phyloP scores from a whole-genome alignment of 2,888 invertebrate genomes.

The Ichneumon xanthorius region DNA sequence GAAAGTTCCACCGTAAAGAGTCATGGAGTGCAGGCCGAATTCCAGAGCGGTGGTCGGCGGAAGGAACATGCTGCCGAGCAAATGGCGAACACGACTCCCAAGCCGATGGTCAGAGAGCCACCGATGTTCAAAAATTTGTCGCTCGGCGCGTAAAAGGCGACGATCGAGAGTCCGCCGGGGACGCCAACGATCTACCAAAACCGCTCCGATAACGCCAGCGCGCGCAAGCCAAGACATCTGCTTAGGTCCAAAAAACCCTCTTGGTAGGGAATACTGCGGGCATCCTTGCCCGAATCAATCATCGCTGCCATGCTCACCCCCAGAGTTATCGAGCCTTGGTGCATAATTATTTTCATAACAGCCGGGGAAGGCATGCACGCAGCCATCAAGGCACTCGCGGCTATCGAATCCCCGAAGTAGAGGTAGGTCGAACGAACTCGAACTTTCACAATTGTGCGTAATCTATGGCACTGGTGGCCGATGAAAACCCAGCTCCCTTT shows the following conservation, averaged over 20 bases:
- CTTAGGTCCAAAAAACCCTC: conserved; percentile 91
- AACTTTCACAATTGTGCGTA: conserved; percentile 95
- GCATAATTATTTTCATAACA: conserved; percentile 92
- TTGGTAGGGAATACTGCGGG: conserved; percentile 93
- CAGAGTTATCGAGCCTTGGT: conserved; percentile 93
- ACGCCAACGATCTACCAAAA: conserved; percentile 98
- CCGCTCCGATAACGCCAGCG: conserved; percentile 94
- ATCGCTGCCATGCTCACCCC: conserved; percentile 93
- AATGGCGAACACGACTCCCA: conserved; percentile 97
- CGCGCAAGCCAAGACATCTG: conserved; percentile 95
- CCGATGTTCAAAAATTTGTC: conserved; percentile 98
- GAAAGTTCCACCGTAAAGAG: conserved; percentile 97
- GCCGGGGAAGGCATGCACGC: conserved; percentile 94
- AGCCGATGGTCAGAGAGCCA: conserved; percentile 97
- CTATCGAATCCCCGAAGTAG: conserved; percentile 96
- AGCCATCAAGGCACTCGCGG: conserved; percentile 92
- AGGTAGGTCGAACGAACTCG: conserved; percentile 95
- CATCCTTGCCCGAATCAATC: conserved; percentile 95
- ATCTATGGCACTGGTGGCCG: conserved; percentile 93
- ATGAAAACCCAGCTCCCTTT: conserved; percentile 94
- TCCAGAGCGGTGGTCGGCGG: conserved; percentile 96
- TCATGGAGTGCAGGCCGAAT: conserved; percentile 95
- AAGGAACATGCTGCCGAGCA: conserved; percentile 95
- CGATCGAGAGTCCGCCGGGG: conserved; percentile 96
- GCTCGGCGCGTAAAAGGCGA: conserved; percentile 98